Evolutionary conservation across 2,113 vertebrate species (phyloP), one percentile per base, ranked within the genome.

Genomic region (Antennarius striatus): DNA sequence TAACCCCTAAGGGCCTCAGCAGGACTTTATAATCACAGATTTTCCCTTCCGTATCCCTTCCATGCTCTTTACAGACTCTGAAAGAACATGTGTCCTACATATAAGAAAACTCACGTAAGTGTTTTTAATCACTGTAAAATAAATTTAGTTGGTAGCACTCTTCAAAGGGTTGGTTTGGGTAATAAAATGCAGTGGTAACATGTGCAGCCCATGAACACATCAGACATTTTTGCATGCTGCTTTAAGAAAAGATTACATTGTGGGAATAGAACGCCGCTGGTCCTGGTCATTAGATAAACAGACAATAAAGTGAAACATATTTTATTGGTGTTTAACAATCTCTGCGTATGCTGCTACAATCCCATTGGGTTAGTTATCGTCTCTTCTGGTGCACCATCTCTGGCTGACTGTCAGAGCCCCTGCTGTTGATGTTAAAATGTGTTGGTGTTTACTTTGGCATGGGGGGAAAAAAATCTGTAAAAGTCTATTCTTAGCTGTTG

Each of bases 381-480:
- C 76, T 64, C 57, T 29, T 62, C 32, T 63, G 50, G 51, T 28
- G 28, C 47, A 6, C 42, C 14, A 28, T 55, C 14, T 71, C 50
- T 2, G 11, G 62, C 73, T 29, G 43, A 70, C 63, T 84, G 68
- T 86, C 70, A 75, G 71, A 68, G 68, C 42, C 52, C 70, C 70
- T 79, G 73, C 80, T 83, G 80, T 81, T 83, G 80, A 68, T 82
- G 68, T 73, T 36, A 63, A 80, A 80, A 83, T 70, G 57, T 81
- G 79, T 85, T 73, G 53, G 53, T 88, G 78, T 89, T 91, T 90
- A 63, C 48, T 71, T 88, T 90, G 82, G 87, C 71, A n/a, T 22
- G 46, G 56, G 52, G 59, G 13, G 42, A 10, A 51, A 49, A n/a
- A 54, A 71, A 61, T 68, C 62, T 80, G 43, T 78, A 77, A 82